Conservation (phyloP, 2,888 invertebrate species). For the Amaurobius ferox region DNA sequence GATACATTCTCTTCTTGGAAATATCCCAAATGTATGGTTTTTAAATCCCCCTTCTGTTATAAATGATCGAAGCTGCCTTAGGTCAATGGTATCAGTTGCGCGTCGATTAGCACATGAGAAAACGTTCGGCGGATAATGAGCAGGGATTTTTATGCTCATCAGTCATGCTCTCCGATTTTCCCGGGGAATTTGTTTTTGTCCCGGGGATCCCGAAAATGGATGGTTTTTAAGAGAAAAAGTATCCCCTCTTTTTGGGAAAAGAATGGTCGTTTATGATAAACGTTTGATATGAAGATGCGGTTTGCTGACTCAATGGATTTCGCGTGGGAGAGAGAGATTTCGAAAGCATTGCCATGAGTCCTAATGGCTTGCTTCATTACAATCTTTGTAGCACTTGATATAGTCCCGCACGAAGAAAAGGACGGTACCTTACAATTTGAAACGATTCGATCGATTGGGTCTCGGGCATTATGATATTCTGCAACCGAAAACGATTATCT, state of each 20-base stretch:
- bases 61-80: slow-evolving; percentile 46
- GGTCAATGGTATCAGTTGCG: slow-evolving; percentile 65
- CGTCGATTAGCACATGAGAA: slow-evolving; percentile 52
- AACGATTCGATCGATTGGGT: neutral
- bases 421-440: neutral
- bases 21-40: slow-evolving; percentile 56
- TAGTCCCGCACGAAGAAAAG: neutral
- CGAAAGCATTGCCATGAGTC: neutral
- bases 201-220: slow-evolving; percentile 10
- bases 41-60: slow-evolving; percentile 58
- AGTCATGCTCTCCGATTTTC: slow-evolving; percentile 61
- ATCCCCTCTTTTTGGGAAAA: neutral
- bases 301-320: neutral
- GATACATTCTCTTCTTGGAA: neutral
- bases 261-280: neutral
- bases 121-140: slow-evolving; percentile 38
- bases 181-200: slow-evolving; percentile 37
- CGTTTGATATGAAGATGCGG: neutral
- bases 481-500: neutral
- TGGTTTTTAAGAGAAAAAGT: neutral
- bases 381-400: no score
- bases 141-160: slow-evolving; percentile 65
- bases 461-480: neutral
- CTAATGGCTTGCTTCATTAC: no score
- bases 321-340: neutral